Percentiles rank a stretch among this genome's conserved stretches.
Conservation (phyloP, 2,888 invertebrate genomes). For the Mycogona germanica region DNA sequence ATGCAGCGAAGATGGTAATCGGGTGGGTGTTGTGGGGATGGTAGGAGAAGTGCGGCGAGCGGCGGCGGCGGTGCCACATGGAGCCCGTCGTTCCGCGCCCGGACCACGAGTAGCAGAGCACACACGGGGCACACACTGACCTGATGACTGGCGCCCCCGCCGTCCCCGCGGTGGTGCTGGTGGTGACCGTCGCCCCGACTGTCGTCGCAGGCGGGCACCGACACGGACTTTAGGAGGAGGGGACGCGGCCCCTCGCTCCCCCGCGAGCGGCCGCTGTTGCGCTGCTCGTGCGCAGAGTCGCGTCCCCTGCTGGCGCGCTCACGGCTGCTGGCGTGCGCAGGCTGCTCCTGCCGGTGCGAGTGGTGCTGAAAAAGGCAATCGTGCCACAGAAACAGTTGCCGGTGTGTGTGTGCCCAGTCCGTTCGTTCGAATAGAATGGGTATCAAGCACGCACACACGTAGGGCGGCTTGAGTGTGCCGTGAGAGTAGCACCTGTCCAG, state of each 20-base stretch:
- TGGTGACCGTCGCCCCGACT: too few species aligned
- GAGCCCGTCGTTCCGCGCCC: too few species aligned
- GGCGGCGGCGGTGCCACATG: too few species aligned
- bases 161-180: background rate
- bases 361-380: slow-evolving; percentile 17
- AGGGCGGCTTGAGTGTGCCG: too few species aligned
- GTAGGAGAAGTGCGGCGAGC: too few species aligned
- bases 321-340: slow-evolving; percentile 5
- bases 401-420: background rate
- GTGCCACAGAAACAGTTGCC: slow-evolving; percentile 7
- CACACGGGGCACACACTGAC: slow-evolving; percentile 14
- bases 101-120: too few species aligned
- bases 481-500: too few species aligned
- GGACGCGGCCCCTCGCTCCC: slow-evolving; percentile 13
- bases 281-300: background rate
- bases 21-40: too few species aligned
- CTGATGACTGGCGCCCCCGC: too few species aligned
- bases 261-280: slow-evolving; percentile 2
- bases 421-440: too few species aligned
- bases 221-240: slow-evolving; percentile 13
- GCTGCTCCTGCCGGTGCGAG: slow-evolving; percentile 14
- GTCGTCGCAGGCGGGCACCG: slow-evolving; percentile 11
- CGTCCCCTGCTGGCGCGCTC: slow-evolving; percentile 1
- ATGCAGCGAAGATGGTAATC: too few species aligned
- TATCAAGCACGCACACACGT: too few species aligned